Percentiles rank a stretch among this genome's conserved stretches.
phyloP scores from a whole-genome alignment of 2,888 invertebrate species.

The Aethes cnicana region DNA sequence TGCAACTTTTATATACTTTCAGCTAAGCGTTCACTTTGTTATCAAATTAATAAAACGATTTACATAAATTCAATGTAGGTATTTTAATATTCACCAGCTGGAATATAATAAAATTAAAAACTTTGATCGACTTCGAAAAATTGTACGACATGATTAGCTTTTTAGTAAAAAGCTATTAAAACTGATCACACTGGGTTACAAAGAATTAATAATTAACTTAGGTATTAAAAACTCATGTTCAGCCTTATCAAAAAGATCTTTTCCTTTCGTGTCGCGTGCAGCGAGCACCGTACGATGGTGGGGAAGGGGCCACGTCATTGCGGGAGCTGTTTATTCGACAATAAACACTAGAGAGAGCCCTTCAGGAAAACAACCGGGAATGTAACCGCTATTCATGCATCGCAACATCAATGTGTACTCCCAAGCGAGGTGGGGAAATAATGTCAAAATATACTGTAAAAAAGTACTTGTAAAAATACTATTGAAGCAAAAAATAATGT shows the following conservation, averaged over 20 bases:
- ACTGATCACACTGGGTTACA: slow-evolving; percentile 72
- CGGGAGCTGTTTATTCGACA: slow-evolving; percentile 59
- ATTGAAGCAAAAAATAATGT: slow-evolving; percentile 57
- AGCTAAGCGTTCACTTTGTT: too few relatives aligned
- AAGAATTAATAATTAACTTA: slow-evolving; percentile 76
- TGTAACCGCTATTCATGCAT: slow-evolving; percentile 61
- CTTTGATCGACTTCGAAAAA: slow-evolving; percentile 76
- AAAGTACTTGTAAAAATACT: slow-evolving; percentile 49
- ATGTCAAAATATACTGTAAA: slow-evolving; percentile 55
- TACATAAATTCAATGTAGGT: slow-evolving; percentile 68
- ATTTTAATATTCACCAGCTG: slow-evolving; percentile 76
- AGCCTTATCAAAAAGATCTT: slow-evolving; percentile 81
- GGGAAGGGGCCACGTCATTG: slow-evolving; percentile 68
- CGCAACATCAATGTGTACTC: slow-evolving; percentile 55
- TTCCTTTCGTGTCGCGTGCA: slow-evolving; percentile 68
- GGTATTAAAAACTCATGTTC: slow-evolving; percentile 75
- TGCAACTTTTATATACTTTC: too few relatives aligned
- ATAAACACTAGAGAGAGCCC: slow-evolving; percentile 76
- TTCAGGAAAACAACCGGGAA: slow-evolving; percentile 77
- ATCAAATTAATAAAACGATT: slow-evolving; percentile 49
- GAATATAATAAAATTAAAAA: slow-evolving; percentile 75
- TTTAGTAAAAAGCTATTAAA: slow-evolving; percentile 65
- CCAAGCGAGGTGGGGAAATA: slow-evolving; percentile 48
- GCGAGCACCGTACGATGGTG: slow-evolving; percentile 61
- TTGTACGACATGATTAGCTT: slow-evolving; percentile 73